Percentiles rank a stretch among this genome's conserved stretches.
Conservation (phyloP, 2,113 vertebrate species). For the Lepisosteus oculatus region DNA sequence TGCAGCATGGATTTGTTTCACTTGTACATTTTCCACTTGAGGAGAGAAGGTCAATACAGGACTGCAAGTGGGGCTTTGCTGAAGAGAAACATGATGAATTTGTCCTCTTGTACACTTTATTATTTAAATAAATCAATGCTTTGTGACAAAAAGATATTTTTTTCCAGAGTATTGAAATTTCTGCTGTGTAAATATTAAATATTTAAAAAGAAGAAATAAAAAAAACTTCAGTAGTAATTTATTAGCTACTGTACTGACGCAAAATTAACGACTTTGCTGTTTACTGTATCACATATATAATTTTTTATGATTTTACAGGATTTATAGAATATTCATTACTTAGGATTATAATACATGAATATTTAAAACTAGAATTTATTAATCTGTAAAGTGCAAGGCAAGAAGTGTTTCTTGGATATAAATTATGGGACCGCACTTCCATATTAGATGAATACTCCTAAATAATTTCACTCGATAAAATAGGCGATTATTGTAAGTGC, state of each 20-base stretch:
- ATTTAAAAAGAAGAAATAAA: neutral
- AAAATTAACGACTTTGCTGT: slow-evolving; percentile 5
- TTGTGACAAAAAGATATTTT: neutral
- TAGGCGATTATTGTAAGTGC: neutral
- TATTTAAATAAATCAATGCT: slow-evolving; percentile 14
- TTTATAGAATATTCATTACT: slow-evolving; percentile 16
- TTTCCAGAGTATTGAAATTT: slow-evolving; percentile 14
- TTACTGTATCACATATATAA: slow-evolving; percentile 15
- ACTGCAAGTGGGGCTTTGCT: slow-evolving; percentile 18
- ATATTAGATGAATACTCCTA: neutral
- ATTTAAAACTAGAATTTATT: slow-evolving; percentile 9
- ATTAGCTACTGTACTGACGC: slow-evolving; percentile 1
- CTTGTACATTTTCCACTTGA: slow-evolving; percentile 44
- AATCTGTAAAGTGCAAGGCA: slow-evolving; percentile 1
- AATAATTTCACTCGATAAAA: slow-evolving; percentile 7
- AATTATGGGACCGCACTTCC: neutral
- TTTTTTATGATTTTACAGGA: slow-evolving; percentile 7
- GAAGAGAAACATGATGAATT: slow-evolving; percentile 18
- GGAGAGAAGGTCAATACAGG: slow-evolving; percentile 39
- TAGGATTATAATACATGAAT: slow-evolving; percentile 11
- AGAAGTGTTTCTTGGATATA: slow-evolving; percentile 1
- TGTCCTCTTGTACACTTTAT: neutral
- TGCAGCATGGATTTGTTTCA: slow-evolving; percentile 37
- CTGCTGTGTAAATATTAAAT: slow-evolving; percentile 12
- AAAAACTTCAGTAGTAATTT: neutral